Conservation (phyloP, 2,888 invertebrate genomes). For the Nipponacmea schrenckii region DNA sequence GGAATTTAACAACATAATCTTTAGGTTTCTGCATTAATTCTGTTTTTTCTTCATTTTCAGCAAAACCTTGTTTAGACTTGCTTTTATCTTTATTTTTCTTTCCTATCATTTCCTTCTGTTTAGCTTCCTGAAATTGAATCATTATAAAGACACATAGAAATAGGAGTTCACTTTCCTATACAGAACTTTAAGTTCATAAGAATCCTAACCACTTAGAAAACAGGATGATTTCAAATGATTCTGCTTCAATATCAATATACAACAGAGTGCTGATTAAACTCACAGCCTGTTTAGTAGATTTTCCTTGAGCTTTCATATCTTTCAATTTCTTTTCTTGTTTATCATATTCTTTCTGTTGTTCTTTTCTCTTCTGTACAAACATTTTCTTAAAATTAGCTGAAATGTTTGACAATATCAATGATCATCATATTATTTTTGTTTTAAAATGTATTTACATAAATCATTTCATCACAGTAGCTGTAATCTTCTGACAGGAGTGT, state of each 20-base stretch:
- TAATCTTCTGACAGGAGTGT: too few species aligned
- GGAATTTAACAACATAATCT: constrained; percentile 97
- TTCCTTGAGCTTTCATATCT: constrained; percentile 93
- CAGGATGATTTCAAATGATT: too few species aligned
- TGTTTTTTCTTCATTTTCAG: constrained; percentile 76
- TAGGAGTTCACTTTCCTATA: too few species aligned
- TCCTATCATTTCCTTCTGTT: constrained; percentile 89
- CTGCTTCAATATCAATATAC: too few species aligned
- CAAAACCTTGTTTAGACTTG: constrained; percentile 77
- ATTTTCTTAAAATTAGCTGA: constrained; percentile 89
- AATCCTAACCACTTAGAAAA: too few species aligned
- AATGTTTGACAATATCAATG: constrained; percentile 21
- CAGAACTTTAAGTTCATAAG: too few species aligned
- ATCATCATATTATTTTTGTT: too few species aligned
- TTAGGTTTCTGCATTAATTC: constrained; percentile 80
- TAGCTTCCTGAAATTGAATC: constrained; percentile 76
- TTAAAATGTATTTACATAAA: too few species aligned
- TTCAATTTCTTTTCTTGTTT: constrained; percentile 97
- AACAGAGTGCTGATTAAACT: constrained; percentile 35
- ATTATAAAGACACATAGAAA: background rate
- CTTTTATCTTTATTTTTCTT: constrained; percentile 90
- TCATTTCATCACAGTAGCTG: too few species aligned
- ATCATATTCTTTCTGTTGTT: constrained; percentile 96
- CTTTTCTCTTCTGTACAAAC: constrained; percentile 94
- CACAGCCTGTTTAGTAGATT: constrained; percentile 91